A percentile compares a stretch with the other conserved stretches of the same genome.
Conservation (phyloP, 2,113 vertebrate genomes). For the Brachyhypopomus occidentalis region DNA sequence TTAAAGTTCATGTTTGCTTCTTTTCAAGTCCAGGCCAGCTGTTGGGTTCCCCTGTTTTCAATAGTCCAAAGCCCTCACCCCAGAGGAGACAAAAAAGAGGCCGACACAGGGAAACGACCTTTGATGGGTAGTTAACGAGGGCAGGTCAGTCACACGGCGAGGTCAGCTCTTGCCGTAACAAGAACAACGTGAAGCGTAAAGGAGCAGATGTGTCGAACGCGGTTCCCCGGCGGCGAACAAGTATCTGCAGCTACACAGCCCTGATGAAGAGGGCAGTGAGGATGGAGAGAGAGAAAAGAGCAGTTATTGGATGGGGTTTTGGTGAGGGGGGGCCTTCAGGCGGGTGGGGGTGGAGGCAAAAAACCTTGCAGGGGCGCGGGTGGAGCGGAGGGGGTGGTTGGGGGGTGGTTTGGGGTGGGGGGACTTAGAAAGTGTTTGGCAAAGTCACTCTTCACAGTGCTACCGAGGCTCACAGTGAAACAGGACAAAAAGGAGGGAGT, state of each 20-base stretch:
- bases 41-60: neutral
- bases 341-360: slow-evolving; percentile 43
- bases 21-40: slow-evolving; percentile 5
- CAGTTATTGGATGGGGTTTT: slow-evolving; percentile 54
- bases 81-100: neutral
- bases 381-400: slow-evolving; percentile 44
- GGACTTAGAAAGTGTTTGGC: slow-evolving; percentile 61
- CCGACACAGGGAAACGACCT: neutral
- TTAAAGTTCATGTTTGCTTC: neutral
- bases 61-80: neutral
- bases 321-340: slow-evolving; percentile 28
- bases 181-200: slow-evolving; percentile 28
- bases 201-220: slow-evolving; percentile 34
- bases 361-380: no score
- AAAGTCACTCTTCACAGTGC: slow-evolving; percentile 57
- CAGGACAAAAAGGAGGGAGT: slow-evolving; percentile 60
- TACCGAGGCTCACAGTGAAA: slow-evolving; percentile 50
- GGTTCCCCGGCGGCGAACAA: slow-evolving; percentile 58
- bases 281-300: slow-evolving; percentile 56
- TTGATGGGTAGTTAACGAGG: slow-evolving; percentile 16
- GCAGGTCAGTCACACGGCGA: neutral
- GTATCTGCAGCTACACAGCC: slow-evolving; percentile 42
- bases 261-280: slow-evolving; percentile 58
- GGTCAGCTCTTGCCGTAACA: slow-evolving; percentile 24
- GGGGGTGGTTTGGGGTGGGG: slow-evolving; percentile 49